Percentiles rank a stretch among this genome's conserved stretches.
Evolutionary conservation across 1,140 invertebrate species (phyloP).

Genomic region (Cecropterus lyciades): DNA sequence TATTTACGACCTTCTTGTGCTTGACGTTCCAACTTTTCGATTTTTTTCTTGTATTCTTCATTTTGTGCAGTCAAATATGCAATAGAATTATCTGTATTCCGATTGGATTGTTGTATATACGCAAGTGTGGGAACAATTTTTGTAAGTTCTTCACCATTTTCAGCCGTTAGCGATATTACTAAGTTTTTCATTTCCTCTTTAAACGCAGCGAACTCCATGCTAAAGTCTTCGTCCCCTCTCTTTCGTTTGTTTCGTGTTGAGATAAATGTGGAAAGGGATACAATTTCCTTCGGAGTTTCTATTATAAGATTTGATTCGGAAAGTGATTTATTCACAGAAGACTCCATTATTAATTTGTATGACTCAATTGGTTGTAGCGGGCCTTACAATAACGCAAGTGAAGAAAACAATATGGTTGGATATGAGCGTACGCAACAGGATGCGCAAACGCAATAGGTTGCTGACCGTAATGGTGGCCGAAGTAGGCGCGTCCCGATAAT

Average conservation of each 20-base stretch:
- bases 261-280: conserved; percentile 11
- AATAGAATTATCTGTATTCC: conserved; percentile 29
- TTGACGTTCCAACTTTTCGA: conserved; percentile 22
- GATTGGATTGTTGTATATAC: conserved; percentile 22
- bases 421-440: too few species aligned
- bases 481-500: too few species aligned
- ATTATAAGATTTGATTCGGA: conserved; percentile 5
- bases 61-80: conserved; percentile 18
- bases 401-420: too few species aligned
- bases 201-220: conserved; percentile 9
- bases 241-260: conserved; percentile 17
- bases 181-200: conserved; percentile 23
- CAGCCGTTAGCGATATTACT: not conserved
- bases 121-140: conserved; percentile 23
- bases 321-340: conserved; percentile 4
- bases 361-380: too few species aligned
- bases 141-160: conserved; percentile 6
- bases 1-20: conserved; percentile 19
- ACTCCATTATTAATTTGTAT: too few species aligned
- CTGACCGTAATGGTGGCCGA: too few species aligned
- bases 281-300: not conserved
- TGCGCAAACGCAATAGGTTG: too few species aligned
- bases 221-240: conserved; percentile 17
- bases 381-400: too few species aligned
- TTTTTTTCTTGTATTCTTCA: conserved; percentile 32